phyloP scores from a whole-genome alignment of 23 tunicate genomes.

The Corella eumyota region DNA sequence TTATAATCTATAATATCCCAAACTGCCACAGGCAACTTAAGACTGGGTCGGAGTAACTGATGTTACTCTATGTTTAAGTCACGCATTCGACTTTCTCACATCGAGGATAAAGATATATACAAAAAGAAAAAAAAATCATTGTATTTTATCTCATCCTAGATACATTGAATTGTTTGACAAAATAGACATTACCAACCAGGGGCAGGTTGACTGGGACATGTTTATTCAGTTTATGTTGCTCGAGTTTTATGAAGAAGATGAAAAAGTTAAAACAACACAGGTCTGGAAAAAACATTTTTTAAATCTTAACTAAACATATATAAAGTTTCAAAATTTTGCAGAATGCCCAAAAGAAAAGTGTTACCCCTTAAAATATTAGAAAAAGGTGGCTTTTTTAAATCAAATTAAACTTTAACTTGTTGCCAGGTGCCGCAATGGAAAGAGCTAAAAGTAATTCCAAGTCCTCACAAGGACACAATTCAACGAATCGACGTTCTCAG shows the following conservation, averaged over 20 bases:
- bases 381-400: too few relatives aligned
- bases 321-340: too few relatives aligned
- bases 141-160: too few relatives aligned
- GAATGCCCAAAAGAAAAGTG: too few relatives aligned
- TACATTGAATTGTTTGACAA: constrained; percentile 83
- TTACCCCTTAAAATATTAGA: too few relatives aligned
- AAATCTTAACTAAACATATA: neutral
- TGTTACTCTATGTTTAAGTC: too few relatives aligned
- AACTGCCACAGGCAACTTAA: too few relatives aligned
- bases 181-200: constrained; percentile 83
- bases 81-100: too few relatives aligned
- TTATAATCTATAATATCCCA: too few relatives aligned
- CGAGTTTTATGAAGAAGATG: constrained; percentile 90
- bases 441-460: constrained; percentile 47
- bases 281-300: constrained; percentile 11
- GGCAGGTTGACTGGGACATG: constrained; percentile 71
- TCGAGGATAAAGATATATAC: too few relatives aligned
- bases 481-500: constrained; percentile 43
- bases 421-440: constrained; percentile 94
- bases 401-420: neutral
- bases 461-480: constrained; percentile 87
- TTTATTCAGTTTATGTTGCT: constrained; percentile 78
- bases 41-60: too few relatives aligned
- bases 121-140: too few relatives aligned
- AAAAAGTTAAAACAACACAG: constrained; percentile 92